Evolutionary conservation across 2,113 vertebrate species (phyloP).

Genomic region (Puma concolor): DNA sequence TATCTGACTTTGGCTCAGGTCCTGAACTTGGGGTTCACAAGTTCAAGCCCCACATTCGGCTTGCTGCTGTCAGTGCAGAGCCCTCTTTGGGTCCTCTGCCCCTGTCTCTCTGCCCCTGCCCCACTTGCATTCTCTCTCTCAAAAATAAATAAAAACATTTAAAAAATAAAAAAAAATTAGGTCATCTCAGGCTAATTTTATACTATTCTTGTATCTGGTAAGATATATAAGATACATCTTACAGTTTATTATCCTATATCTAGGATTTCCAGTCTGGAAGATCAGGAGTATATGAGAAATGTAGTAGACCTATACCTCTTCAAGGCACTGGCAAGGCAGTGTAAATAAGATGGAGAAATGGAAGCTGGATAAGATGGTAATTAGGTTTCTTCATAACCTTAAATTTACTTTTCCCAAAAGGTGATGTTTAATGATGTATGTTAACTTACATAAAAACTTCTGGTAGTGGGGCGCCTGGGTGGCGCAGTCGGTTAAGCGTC

Average conservation of each 20-base stretch:
- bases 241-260: no score
- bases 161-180: neutral
- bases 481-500: no score
- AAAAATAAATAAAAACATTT: no score
- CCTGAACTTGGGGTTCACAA: no score
- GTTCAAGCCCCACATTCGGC: no score
- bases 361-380: neutral
- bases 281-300: neutral
- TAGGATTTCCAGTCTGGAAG: neutral
- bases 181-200: neutral
- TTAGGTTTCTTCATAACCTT: neutral
- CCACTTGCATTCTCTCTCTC: no score
- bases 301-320: neutral
- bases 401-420: neutral
- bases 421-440: neutral
- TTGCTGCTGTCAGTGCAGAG: no score
- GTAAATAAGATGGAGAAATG: neutral
- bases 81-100: no score
- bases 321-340: neutral
- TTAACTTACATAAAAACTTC: neutral
- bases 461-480: neutral
- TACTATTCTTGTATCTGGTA: neutral
- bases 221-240: no score
- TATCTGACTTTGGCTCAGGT: no score
- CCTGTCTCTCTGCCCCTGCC: no score